Conservation (phyloP, 2,797 vertebrate species). For the Chiloscyllium punctatum region DNA sequence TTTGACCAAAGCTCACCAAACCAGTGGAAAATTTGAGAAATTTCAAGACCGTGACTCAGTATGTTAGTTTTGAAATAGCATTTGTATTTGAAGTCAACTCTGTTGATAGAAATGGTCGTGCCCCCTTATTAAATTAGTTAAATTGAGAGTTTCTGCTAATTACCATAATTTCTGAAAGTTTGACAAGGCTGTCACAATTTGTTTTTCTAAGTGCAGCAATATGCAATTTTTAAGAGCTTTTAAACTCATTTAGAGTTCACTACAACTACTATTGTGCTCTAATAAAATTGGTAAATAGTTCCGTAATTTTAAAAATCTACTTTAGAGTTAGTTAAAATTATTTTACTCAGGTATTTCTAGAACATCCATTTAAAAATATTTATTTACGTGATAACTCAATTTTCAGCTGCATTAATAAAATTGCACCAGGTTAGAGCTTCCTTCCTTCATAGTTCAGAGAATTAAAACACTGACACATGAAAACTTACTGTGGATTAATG, state of each 20-base stretch:
- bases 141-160: neutral
- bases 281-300: neutral
- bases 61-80: neutral
- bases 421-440: too few relatives aligned
- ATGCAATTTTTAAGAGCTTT: neutral
- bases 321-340: too few relatives aligned
- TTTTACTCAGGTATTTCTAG: neutral
- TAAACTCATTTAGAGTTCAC: neutral
- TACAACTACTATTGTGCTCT: neutral
- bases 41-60: neutral
- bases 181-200: neutral
- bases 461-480: neutral
- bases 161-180: neutral
- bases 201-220: neutral
- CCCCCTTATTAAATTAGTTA: neutral
- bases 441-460: neutral
- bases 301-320: neutral
- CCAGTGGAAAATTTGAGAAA: neutral
- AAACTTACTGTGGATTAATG: neutral
- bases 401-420: neutral
- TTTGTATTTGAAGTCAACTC: neutral
- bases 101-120: neutral
- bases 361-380: neutral
- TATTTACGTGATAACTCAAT: neutral
- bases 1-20: neutral